Evolutionary conservation across 1,140 invertebrate genomes (phyloP), one percentile per base, ranked within the genome.

Genomic region (Tetragnatha versicolor): DNA sequence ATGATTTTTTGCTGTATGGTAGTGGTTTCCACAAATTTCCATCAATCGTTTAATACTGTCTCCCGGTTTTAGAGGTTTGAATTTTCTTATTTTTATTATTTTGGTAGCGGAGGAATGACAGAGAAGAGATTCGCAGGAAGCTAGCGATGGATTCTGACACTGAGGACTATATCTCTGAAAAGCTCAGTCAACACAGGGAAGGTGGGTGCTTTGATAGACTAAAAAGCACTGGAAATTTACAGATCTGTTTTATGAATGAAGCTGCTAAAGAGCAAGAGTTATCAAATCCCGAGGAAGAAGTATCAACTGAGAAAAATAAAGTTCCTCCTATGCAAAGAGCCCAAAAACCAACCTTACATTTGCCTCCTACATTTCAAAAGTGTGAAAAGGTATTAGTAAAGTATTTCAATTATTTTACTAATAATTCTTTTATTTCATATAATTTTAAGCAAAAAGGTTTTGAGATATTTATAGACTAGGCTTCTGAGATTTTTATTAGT

Each of bases 231-330:
- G 86, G 93, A 91, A 96, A 96, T 87, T 90, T 96, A 20, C 94
- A 97, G 89, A 95, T 96, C 82, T 95, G 94, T 88, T 96, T 96
- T 86, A 93, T 97, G 93, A 97, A 97, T 85, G 94, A 97, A 84
- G 93, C 93, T 53, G 91, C 91, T 20, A 94, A 93, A 58, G 93
- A 95, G 27, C 83, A 83, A 31, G 84, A 87, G 7, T 45, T 65
- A 20, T 51, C 42, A 14, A 65, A 77, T 66, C 42, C 73, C 39
- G 73, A 65, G 10, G 73, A 77, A 25, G 73, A 77, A 55, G 6
- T 4, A n/a, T 10, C 10, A 4, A 3, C 12, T 3, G 49, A 77
- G 17, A 65, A 77, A 39, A 66, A 53, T 55, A 39, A 27, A 65
- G 45, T 55, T 31, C 73, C 73, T 51, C n/a, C n/a, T n/a, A n/a